Base-by-base conservation (phyloP, 2,113 vertebrate species). In the Chloropsis cyanopogon region DNA sequence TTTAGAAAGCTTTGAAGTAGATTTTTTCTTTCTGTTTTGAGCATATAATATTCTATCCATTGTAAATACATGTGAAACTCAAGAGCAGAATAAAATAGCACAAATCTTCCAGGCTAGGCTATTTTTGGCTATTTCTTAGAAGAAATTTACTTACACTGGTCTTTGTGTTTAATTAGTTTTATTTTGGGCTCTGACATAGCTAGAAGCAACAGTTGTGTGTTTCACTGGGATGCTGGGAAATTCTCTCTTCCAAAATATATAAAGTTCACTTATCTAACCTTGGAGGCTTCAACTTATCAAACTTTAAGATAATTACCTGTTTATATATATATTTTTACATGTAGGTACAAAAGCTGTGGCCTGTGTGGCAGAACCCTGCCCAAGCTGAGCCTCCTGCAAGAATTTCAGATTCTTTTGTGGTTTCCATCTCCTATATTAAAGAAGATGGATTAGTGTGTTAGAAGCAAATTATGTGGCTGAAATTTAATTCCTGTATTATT, bases 201-300 rank as follows among this genome's bases (percentile, higher is more conserved):
- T 94, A 53, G 92, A 83, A 96, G 95, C 72, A 96, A 95, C 15
- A 66, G 64, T 94, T 77, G 47, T 66, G 39, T 87, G 46, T 81
- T 93, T 81, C 44, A 78, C 5, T 53, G 52, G 47, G 65, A 88
- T 81, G 41, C 37, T 84, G 93, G 93, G 95, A 96, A 95, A 88
- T 94, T 96, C 85, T 92, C 56, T 53, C n/a, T 90, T 92, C 68
- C 56, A 93, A 96, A 90, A 95, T 66, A 77, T 80, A 92, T 88
- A 47, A 91, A 92, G n/a, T 88, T 95, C 23, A n/a, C 88, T 90
- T 95, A 94, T 93, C 85, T 95, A 92, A 86, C 35, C 92, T 94
- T 86, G 65, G 68, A 96, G 94, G 86, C 41, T 93, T 83, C 57
- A 63, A 82, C 88, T 92, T 90, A 92, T 95, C 90, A 93, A 90